phyloP scores from a whole-genome alignment of 2,888 invertebrate species.

The Caenorhabditis macrosperma region DNA sequence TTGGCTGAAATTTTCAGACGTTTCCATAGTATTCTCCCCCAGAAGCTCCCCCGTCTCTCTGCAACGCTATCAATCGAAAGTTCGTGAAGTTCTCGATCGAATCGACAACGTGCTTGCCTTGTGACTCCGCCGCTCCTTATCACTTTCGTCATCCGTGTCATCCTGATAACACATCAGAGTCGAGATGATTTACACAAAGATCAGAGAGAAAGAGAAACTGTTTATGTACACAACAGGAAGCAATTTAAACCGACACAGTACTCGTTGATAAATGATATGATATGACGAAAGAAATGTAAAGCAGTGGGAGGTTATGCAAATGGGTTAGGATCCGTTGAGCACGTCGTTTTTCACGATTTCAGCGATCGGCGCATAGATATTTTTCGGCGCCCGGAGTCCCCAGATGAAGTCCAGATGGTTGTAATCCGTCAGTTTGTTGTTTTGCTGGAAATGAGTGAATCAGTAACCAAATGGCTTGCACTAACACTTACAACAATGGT shows the following conservation, averaged over 20 bases:
- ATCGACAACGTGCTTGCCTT: conserved; percentile 39
- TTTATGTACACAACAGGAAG: conserved; percentile 13
- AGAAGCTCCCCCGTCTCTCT: neutral
- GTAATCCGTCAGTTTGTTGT: conserved; percentile 63
- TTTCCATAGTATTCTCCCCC: neutral
- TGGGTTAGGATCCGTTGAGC: conserved; percentile 30
- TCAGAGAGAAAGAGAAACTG: conserved; percentile 2
- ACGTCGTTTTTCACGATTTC: conserved; percentile 59
- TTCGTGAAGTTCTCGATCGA: conserved; percentile 25
- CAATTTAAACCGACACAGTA: conserved; percentile 4
- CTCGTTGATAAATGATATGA: conserved; percentile 34
- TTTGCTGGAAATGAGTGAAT: conserved; percentile 36
- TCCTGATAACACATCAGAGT: conserved; percentile 23
- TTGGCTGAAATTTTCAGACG: neutral
- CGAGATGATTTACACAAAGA: conserved; percentile 20
- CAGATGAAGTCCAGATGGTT: conserved; percentile 75
- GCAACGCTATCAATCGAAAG: neutral
- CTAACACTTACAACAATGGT: conserved; percentile 26
- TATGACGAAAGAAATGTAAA: no score
- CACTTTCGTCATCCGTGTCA: conserved; percentile 36
- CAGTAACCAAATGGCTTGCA: no score
- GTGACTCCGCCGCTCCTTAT: conserved; percentile 41
- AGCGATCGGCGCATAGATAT: conserved; percentile 69
- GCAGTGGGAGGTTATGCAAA: neutral
- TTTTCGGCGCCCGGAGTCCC: conserved; percentile 69